Percentiles rank a stretch among this genome's conserved stretches.
These are phyloP conservation scores for Pangasianodon hypophthalmus DNA, from an alignment of 2,113 vertebrate genomes.

Conservation along the genomic window DNA sequence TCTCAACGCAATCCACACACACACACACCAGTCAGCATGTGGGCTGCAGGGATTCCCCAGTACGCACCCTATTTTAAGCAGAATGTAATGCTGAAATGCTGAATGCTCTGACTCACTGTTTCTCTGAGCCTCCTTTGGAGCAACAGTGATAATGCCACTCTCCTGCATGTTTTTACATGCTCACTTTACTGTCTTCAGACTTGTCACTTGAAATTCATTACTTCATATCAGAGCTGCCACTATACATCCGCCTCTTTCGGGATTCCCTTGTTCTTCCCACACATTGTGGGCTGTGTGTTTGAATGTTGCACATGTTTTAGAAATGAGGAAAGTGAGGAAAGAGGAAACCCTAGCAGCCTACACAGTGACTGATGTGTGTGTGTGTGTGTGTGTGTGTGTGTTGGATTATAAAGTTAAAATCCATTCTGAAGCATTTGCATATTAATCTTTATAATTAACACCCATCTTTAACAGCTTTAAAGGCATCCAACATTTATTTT, in stretches of 20 bases:
- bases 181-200: background rate
- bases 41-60: background rate
- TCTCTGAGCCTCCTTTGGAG: background rate
- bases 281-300: background rate
- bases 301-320: background rate
- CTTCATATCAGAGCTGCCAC: background rate
- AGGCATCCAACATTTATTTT: background rate
- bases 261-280: background rate
- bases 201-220: background rate
- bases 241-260: background rate
- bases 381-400: background rate
- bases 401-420: background rate
- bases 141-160: background rate
- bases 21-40: background rate
- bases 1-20: background rate
- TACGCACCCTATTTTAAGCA: background rate
- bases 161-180: background rate
- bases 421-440: background rate
- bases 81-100: background rate
- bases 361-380: background rate
- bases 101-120: background rate
- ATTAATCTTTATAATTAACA: background rate
- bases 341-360: background rate
- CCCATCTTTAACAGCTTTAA: background rate
- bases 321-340: background rate